These are phyloP conservation scores for Brachionus rotundiformis DNA, from an alignment of 1,140 invertebrate species.

Conservation along the genomic window DNA sequence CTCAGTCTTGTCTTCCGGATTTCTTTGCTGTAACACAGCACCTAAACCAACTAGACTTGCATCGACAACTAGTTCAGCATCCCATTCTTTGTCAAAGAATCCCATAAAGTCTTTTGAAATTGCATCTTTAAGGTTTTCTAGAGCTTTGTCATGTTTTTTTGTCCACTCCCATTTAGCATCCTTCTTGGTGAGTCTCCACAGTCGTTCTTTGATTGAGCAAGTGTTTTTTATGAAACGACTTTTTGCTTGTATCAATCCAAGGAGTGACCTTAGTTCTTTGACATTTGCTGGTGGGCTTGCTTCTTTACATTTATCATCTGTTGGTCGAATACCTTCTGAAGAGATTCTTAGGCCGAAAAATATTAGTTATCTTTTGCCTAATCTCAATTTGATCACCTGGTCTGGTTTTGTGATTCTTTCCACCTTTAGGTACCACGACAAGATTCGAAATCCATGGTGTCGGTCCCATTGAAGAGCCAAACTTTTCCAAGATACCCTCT, in stretches of 20 bases:
- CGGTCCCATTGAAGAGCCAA: not conserved
- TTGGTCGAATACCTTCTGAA: conserved; percentile 52
- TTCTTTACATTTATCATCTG: conserved; percentile 51
- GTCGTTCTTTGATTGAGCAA: not conserved
- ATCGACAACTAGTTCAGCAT: conserved; percentile 8
- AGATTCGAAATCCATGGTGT: not conserved
- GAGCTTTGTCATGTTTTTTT: conserved; percentile 50
- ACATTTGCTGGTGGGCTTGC: conserved; percentile 47
- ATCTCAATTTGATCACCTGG: too few species aligned
- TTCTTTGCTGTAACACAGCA: conserved; percentile 63
- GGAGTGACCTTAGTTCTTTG: conserved; percentile 50
- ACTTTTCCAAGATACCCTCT: not conserved
- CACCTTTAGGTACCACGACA: not conserved
- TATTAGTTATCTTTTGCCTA: conserved; percentile 25
- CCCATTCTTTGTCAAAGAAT: not conserved
- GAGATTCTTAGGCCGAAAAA: conserved; percentile 59
- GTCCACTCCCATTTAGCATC: conserved; percentile 54
- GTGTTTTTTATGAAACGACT: not conserved
- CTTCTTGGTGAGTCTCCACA: conserved; percentile 57
- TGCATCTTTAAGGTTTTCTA: not conserved
- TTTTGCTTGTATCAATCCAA: not conserved
- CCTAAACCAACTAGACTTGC: conserved; percentile 61
- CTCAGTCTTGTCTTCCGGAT: conserved; percentile 51
- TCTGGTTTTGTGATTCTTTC: too few species aligned
- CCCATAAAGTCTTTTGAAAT: not conserved